Evolutionary conservation across 2,113 vertebrate species (phyloP), one percentile per base, ranked within the genome.

Genomic region (Girardinichthys multiradiatus): DNA sequence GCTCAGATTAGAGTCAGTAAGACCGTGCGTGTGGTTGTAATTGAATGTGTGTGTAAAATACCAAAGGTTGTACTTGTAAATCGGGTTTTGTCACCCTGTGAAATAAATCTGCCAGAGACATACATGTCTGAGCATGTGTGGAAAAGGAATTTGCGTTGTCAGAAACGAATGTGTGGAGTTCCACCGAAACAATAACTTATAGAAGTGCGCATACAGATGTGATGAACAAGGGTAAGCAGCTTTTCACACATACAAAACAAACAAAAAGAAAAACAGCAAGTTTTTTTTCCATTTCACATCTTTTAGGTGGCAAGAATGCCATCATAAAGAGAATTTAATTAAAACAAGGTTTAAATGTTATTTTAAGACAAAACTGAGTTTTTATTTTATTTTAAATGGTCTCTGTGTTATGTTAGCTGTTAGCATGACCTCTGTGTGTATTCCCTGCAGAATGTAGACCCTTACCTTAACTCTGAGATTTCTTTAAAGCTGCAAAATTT

Each of bases 231-330:
- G n/a, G n/a, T n/a, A n/a, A n/a, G n/a, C n/a, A n/a, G n/a, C n/a
- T n/a, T n/a, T n/a, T 45, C 42, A 45, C 17, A 17, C 42, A 45
- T 19, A 17, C 4, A 4, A n/a, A 54, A 54, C 19, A 24, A 5
- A 8, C 19, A 24, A n/a, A 5, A 54, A 54, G 2, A 54, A n/a
- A 54, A 17, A 0, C 9, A 39, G 48, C 2, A 24, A 0, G 1
- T 54, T 54, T n/a, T 51, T 39, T 39, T 39, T 39, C 8, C 10
- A 4, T 45, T n/a, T 54, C 17, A 24, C 7, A n/a, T 54, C 2
- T 24, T n/a, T 24, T 10, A n/a, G 19, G 24, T 54, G 48, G 5
- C 48, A 45, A 45, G 17, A 45, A 45, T 17, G 4, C 4, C 17
- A 45, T 45, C 17, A 7, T 45, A 45, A 19, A 45, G n/a, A n/a